phyloP scores from a whole-genome alignment of 2,113 vertebrate species.

The Setophaga kirtlandii region DNA sequence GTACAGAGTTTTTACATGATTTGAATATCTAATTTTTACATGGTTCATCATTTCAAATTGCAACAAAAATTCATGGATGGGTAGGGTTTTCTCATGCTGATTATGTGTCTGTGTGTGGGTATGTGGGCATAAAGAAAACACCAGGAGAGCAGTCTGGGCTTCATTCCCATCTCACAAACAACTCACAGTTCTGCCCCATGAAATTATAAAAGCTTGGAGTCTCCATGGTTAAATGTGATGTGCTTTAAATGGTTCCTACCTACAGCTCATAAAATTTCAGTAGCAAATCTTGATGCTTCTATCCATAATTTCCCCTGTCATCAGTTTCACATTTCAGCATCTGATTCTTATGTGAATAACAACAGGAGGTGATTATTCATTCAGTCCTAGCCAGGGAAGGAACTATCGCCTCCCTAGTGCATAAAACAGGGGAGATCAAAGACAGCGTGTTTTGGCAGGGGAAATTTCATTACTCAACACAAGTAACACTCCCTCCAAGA shows the following conservation, averaged over 20 bases:
- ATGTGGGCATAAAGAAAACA: not conserved
- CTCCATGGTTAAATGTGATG: constrained; percentile 2
- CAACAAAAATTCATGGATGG: not conserved
- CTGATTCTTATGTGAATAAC: constrained; percentile 14
- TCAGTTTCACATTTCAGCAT: not conserved
- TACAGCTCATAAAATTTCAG: not conserved
- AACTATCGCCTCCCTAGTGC: not conserved
- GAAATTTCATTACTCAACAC: not conserved
- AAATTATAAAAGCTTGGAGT: not conserved
- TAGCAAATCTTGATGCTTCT: not conserved
- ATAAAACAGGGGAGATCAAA: constrained; percentile 13
- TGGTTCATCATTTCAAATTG: not conserved
- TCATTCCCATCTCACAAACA: not conserved
- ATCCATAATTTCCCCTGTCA: not conserved
- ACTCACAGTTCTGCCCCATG: not conserved
- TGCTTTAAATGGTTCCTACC: not conserved
- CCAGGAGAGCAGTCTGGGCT: not conserved
- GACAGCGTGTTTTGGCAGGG: not conserved
- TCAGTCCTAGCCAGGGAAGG: not conserved
- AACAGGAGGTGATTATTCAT: constrained; percentile 1
- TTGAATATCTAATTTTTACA: not conserved
- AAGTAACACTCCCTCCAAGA: not conserved
- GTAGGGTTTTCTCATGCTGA: not conserved
- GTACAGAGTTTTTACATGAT: not conserved
- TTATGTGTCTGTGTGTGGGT: not conserved